Evolutionary conservation across 2,113 vertebrate genomes (phyloP), one percentile per base, ranked within the genome.

Genomic region (Chitala chitala): DNA sequence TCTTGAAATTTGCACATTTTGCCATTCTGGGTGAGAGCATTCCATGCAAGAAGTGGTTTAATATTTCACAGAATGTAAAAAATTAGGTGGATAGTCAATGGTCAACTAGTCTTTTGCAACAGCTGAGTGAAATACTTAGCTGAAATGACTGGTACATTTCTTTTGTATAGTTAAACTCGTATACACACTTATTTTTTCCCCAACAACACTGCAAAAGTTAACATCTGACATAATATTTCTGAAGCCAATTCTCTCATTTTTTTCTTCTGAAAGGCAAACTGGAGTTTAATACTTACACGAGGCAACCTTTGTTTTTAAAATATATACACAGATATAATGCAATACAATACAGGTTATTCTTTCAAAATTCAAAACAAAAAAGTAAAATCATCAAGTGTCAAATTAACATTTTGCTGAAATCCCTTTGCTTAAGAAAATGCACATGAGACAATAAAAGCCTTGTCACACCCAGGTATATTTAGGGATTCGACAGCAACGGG

Each of bases 11-110:
- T 51, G 31, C 63, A 66, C 36, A 36, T 46, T 58, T 68, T 26
- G 38, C 17, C 5, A 3, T 73, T 44, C 63, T 63, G 29, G 29
- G 22, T 10, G 46, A 50, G 68, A 77, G 78, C 71, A 78, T 80
- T 81, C 78, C 59, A 29, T 87, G 84, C 76, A 76, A 79, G 1
- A 84, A 86, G 85, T 84, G 79, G 86, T 86, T 89, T 82, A 90
- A 86, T 83, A 82, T 84, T 86, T 84, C 81, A 85, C 82, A 78
- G 55, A 33, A 80, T 81, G 83, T 36, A 31, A 78, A 82, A 81
- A 84, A 76, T 54, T n/a, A 12, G 48, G 31, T 12, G n/a, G 59
- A 74, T 68, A 71, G 73, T 71, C 59, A 71, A 31, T 75, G 58
- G 58, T 59, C 58, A 66, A 66, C 59, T 10, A 22, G n/a, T 2